Evolutionary conservation across 2,797 vertebrate genomes (phyloP).

Genomic region (Phaenicophaeus curvirostris): DNA sequence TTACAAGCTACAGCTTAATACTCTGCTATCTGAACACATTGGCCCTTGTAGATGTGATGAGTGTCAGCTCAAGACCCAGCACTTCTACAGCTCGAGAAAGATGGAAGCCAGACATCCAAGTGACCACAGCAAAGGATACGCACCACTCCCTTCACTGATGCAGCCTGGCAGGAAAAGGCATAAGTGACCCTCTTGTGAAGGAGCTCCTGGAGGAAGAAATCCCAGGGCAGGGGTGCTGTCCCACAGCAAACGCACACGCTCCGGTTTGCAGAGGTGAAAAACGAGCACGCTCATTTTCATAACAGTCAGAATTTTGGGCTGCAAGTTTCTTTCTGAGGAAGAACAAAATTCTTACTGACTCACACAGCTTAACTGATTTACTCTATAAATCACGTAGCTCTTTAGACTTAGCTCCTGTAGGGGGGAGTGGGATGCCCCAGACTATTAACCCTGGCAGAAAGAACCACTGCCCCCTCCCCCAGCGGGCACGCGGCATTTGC

Average conservation of each 20-base stretch:
- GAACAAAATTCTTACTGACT: background rate
- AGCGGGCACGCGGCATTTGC: accelerated
- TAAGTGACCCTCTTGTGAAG: background rate
- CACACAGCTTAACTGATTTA: background rate
- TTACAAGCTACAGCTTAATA: slow-evolving; percentile 24
- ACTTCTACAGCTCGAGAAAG: background rate
- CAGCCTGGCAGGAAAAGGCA: background rate
- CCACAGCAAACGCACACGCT: accelerated
- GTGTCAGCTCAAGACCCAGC: background rate
- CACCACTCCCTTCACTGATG: background rate
- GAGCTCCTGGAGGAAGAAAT: background rate
- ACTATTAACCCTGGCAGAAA: background rate
- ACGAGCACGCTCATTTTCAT: background rate
- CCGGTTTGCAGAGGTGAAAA: background rate
- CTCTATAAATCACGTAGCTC: background rate
- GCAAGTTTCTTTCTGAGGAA: background rate
- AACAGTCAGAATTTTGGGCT: background rate
- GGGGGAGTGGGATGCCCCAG: accelerated
- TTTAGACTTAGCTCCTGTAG: background rate
- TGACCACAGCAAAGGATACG: background rate
- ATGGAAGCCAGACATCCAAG: background rate
- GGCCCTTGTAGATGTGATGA: background rate
- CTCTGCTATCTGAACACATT: slow-evolving; percentile 15
- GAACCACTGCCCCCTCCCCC: background rate
- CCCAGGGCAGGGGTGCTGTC: accelerated